Base-by-base conservation (phyloP, 92 coral and sea anemone species). In the Ricordea florida region DNA sequence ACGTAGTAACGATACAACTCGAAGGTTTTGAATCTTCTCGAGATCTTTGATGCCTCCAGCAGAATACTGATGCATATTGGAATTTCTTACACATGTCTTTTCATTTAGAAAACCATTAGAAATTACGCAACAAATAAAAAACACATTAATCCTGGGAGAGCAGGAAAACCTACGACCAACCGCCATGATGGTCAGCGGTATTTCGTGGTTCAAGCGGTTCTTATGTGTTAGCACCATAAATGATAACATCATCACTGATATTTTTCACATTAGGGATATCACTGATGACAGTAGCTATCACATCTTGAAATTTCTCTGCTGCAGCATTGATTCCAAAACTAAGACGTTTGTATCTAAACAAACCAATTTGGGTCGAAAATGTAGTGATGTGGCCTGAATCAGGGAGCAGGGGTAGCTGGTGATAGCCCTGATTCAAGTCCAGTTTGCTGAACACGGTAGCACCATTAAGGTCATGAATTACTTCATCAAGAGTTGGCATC, bases 401-500 rank as follows among this genome's bases (percentile, higher is more conserved):
- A 49, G 79, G 74, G 65, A 42, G 72, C 61, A 83, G 79, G 56
- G 51, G 71, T 37, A 74, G 46, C 31, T 66, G 78, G 27, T 83
- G 73, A 28, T 57, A 74, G 28, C 63, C 84, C 48, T 67, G 80
- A 24, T 76, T 66, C 7, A 84, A 37, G 28, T 84, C 89, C 14
- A 87, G 40, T 42, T 71, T 81, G 57, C 84, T 67, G 51, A 87
- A 87, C 55, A 60, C 72, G 10, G 70, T 74, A 9, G 87, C 77
- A 34, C 87, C 81, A 87, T 75, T 87, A 49, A 80, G 78, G 32
- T 87, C 80, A 25, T 74, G 72, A 28, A 80, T 66, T 18, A 80
- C 62, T 49, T 80, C 86, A 32, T 80, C 72, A 35, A 80, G 61
- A 24, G 87, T 86, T 22, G 75, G 91, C 69, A 77, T 74, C 30